Percentiles rank a stretch among this genome's conserved stretches.
These are phyloP conservation scores for Eristalinus sepulchralis DNA, from an alignment of 2,888 invertebrate genomes.

Conservation along the genomic window DNA sequence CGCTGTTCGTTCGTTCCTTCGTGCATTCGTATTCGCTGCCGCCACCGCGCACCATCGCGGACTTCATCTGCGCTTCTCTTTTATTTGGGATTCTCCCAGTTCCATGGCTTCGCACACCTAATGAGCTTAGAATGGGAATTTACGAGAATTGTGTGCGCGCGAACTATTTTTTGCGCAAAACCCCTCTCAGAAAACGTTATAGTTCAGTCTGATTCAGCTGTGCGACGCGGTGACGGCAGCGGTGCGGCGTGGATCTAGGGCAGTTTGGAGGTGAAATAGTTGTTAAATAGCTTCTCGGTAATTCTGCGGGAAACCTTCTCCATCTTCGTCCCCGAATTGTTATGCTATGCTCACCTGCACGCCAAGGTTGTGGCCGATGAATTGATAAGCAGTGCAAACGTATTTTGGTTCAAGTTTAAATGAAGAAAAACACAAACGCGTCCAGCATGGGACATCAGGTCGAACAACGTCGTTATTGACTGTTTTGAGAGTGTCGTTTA, in stretches of 20 bases:
- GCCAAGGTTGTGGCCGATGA: conserved; percentile 63
- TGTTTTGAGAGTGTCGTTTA: background rate
- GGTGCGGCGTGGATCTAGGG: conserved; percentile 35
- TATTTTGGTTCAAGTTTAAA: conserved; percentile 65
- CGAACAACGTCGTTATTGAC: conserved; percentile 1
- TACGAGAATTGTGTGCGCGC: conserved; percentile 25
- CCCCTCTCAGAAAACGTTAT: conserved; percentile 18
- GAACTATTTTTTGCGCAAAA: conserved; percentile 19
- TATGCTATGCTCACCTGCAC: conserved; percentile 49
- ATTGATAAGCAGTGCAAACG: conserved; percentile 49
- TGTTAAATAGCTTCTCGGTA: conserved; percentile 20
- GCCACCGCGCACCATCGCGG: background rate
- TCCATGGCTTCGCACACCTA: conserved; percentile 57
- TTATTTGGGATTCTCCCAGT: conserved; percentile 18
- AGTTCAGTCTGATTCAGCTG: conserved; percentile 11
- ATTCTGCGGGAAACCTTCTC: background rate
- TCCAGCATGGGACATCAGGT: conserved; percentile 31
- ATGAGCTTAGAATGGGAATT: conserved; percentile 60
- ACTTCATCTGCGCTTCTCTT: conserved; percentile 3
- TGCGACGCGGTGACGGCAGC: background rate
- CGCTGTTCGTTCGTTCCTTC: conserved; percentile 3
- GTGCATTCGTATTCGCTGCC: conserved; percentile 20
- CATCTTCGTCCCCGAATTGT: background rate
- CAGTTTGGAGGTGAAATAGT: conserved; percentile 42
- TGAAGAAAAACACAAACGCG: conserved; percentile 28